Percentiles rank a stretch among this genome's conserved stretches.
phyloP scores from a whole-genome alignment of 2,888 invertebrate species.

The Ellobium chinense region DNA sequence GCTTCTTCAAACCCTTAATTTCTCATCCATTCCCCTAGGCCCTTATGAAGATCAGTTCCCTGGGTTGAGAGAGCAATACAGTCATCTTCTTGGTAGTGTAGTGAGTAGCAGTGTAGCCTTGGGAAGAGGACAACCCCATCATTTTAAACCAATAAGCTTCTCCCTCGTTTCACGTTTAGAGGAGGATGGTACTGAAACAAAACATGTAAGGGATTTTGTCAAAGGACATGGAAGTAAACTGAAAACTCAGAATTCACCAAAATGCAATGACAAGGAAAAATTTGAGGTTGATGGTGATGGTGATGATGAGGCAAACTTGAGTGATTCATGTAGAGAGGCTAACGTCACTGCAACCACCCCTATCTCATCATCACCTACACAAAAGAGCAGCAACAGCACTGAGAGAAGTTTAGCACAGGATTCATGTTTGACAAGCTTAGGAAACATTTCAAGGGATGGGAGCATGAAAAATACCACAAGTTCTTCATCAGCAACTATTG shows the following conservation, averaged over 20 bases:
- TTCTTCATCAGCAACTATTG: neutral
- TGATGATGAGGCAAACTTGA: neutral
- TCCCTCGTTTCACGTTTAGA: neutral
- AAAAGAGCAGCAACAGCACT: neutral
- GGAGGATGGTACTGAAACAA: neutral
- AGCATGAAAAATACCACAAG: too few relatives aligned
- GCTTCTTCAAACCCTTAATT: slow-evolving; percentile 81
- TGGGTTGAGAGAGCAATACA: slow-evolving; percentile 62
- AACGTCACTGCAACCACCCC: neutral
- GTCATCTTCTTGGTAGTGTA: slow-evolving; percentile 61
- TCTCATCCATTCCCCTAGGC: slow-evolving; percentile 79
- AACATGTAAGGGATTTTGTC: too few relatives aligned
- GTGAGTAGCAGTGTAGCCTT: slow-evolving; percentile 58
- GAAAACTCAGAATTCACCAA: neutral
- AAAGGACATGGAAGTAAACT: too few relatives aligned
- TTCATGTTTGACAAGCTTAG: too few relatives aligned
- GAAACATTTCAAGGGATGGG: too few relatives aligned
- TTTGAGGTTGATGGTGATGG: neutral
- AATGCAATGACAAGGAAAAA: neutral
- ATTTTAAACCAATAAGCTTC: slow-evolving; percentile 21
- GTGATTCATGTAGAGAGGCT: too few relatives aligned
- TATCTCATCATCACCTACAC: neutral
- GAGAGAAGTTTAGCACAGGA: too few relatives aligned
- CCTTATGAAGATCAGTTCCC: slow-evolving; percentile 65
- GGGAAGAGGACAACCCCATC: slow-evolving; percentile 49